Base-by-base conservation (phyloP, 2,113 vertebrate species). In the Mesembrinibis cayennensis region DNA sequence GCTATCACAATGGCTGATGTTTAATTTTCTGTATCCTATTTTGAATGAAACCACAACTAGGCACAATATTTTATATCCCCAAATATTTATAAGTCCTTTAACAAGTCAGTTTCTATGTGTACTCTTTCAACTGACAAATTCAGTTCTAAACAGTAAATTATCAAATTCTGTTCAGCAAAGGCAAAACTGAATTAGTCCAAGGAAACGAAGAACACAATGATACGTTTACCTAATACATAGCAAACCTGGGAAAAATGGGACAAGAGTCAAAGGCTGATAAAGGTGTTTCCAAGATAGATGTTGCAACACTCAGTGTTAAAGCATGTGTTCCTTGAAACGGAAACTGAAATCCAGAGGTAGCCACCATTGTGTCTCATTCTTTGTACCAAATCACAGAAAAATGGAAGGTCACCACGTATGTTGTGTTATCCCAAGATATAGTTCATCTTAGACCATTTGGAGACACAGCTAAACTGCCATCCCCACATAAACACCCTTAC, bases 301-400 rank as follows among this genome's bases (percentile, higher is more conserved):
- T 26, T 50, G 52, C 42, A 65, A 67, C 10, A 32, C 27, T 66
- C 29, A 19, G 19, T 2, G 6, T n/a, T 44, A 85, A 83, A 59
- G 15, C 3, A 18, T 0, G 0, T 4, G 8, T 4, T 5, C 1
- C 49, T n/a, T 82, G 32, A 88, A 92, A 82, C 16, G 11, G 26
- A 38, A 95, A 70, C 32, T 61, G 30, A 81, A 69, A 90, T 50
- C 29, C 32, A 53, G 52, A 78, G 38, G 22, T 45, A 74, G 18
- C 14, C 47, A 70, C 25, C 5, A 7, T 3, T 45, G 34, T 40
- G 29, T 44, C 59, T 82, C 36, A 49, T 44, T 47, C 50, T 49
- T 21, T 61, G 45, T 20, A 84, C 7, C 7, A 2, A 59, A 67
- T 65, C 19, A 50, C 9, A 42, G 21, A 66, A 85, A 90, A 95